Evolutionary conservation across 2,113 vertebrate species (phyloP).

Genomic region (Pseudopipra pipra): DNA sequence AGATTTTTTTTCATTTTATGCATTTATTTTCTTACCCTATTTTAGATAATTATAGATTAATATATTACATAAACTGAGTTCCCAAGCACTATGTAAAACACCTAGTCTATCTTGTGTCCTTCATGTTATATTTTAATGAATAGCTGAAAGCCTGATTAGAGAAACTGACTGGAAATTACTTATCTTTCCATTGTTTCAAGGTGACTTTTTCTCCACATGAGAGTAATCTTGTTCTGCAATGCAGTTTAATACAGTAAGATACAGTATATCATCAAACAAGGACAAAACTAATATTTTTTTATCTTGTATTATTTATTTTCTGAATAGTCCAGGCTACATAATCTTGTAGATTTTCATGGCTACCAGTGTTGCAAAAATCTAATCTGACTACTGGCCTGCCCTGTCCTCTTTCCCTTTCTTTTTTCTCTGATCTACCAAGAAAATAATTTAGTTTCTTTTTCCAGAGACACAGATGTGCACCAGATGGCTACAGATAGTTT

Average conservation of each 20-base stretch:
- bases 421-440: neutral
- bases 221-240: neutral
- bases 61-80: neutral
- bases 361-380: neutral
- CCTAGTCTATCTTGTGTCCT: neutral
- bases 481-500: constrained; percentile 55
- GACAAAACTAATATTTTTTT: neutral
- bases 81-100: neutral
- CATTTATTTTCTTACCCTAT: neutral
- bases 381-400: neutral
- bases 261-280: neutral
- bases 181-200: constrained; percentile 26
- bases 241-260: neutral
- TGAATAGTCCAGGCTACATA: neutral
- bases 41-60: neutral
- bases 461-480: constrained; percentile 2
- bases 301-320: neutral
- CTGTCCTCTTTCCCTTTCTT: neutral
- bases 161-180: constrained; percentile 30
- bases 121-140: neutral
- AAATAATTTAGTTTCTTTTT: constrained; percentile 15
- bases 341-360: neutral
- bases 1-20: neutral
- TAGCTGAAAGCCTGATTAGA: neutral
- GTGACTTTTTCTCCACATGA: constrained; percentile 34